Base-by-base conservation (phyloP, 2,888 invertebrate species). In the Anthrax anthrax region DNA sequence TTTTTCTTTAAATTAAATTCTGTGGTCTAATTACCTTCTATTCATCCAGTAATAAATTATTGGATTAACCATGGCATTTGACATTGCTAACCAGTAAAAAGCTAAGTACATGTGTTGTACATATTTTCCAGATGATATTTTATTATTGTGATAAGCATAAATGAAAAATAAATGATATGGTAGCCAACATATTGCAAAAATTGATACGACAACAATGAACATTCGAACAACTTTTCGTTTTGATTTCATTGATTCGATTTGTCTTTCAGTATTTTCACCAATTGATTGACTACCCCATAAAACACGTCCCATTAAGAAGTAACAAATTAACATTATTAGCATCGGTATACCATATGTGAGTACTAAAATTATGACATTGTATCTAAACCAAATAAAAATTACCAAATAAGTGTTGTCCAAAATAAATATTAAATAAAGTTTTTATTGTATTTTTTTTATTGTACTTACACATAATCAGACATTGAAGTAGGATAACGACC, bases 41-140 rank as follows among this genome's bases (percentile, higher is more conserved):
- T 90, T 91, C 90, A 91, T 90, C 84, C 88, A 88, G 62, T 89
- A 90, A 64, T 91, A 91, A 43, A 91, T 87, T 47, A 91, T 77
- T 0, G 90, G 90, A 69, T 91, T 91, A 47, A 90, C 88, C 86
- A 89, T 89, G 1, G 89, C 84, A 60, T 90, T 89, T 13, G 88
- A 85, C 91, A 91, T 91, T 3, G 91, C 91, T 48, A 91, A 72
- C 84, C 86, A 88, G 60, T 88, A 88, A 70, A 90, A 88, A 19
- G 42, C 48, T 43, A 91, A 72, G 65, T 87, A 91, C 52, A 90
- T 75, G 57, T 89, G 88, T 58, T 87, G 88, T 0, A 85, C 81
- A 60, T 85, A 84, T 57, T 77, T 77, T 3, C 75, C 74, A 2
- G 79, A 75, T 58, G 86, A 73, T 62, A 82, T 80, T 63, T 84